Conservation (phyloP, 2,797 vertebrate genomes). For the Liparis tanakae region DNA sequence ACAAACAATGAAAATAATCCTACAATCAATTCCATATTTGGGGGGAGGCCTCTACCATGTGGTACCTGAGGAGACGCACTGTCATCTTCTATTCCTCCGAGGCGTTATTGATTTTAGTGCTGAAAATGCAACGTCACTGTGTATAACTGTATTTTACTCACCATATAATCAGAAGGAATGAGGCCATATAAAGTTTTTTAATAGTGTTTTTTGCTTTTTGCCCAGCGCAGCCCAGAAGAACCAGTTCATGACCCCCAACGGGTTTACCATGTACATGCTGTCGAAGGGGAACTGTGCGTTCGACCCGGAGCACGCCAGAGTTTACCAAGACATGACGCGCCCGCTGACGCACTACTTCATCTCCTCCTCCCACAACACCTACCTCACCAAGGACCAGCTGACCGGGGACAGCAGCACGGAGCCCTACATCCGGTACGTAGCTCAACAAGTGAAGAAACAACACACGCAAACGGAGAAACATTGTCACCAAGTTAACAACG, state of each 20-base stretch:
- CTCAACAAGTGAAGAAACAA: too few relatives aligned
- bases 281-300: slow-evolving; percentile 90
- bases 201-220: slow-evolving; percentile 40
- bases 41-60: too few relatives aligned
- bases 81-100: too few relatives aligned
- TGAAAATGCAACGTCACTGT: too few relatives aligned
- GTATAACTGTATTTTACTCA: not conserved
- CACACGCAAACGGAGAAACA: too few relatives aligned
- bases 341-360: slow-evolving; percentile 95
- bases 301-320: slow-evolving; percentile 81
- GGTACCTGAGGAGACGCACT: too few relatives aligned
- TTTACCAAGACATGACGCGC: slow-evolving; percentile 93
- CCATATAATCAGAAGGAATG: not conserved
- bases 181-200: not conserved
- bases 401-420: slow-evolving; percentile 92
- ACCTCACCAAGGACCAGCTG: slow-evolving; percentile 93
- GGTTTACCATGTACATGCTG: slow-evolving; percentile 96
- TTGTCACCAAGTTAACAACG: too few relatives aligned
- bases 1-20: too few relatives aligned
- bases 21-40: too few relatives aligned
- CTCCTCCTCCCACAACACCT: slow-evolving; percentile 89
- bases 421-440: slow-evolving; percentile 83
- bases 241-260: slow-evolving; percentile 92
- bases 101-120: too few relatives aligned
- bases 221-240: slow-evolving; percentile 80